Evolutionary conservation across 2,113 vertebrate species (phyloP).

Genomic region (Pterocles burchelli): DNA sequence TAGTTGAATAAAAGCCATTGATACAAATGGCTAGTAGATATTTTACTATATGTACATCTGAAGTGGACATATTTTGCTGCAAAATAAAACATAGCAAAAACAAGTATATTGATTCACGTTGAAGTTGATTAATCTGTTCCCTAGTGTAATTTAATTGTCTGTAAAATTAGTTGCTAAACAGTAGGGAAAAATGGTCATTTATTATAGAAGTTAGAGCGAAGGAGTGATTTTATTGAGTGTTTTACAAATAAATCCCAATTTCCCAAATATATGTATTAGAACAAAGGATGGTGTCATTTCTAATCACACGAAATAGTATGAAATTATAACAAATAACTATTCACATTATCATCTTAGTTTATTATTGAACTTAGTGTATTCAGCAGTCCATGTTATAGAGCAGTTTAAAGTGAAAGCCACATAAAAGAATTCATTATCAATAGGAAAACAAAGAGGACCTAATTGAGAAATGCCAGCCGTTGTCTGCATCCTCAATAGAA

Average conservation of each 20-base stretch:
- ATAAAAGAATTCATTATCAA: constrained; percentile 52
- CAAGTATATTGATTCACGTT: constrained; percentile 59
- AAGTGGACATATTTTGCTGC: constrained; percentile 53
- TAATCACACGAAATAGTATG: background rate
- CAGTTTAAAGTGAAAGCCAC: constrained; percentile 30
- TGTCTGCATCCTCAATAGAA: constrained; percentile 35
- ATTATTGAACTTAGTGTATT: background rate
- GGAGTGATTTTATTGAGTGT: constrained; percentile 23
- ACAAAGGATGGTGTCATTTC: constrained; percentile 24
- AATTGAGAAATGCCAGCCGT: constrained; percentile 49
- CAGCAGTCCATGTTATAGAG: background rate
- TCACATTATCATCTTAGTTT: background rate
- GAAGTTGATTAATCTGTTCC: constrained; percentile 63
- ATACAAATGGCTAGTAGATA: constrained; percentile 52
- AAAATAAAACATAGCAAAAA: constrained; percentile 57
- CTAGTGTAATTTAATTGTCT: constrained; percentile 70
- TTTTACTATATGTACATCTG: constrained; percentile 60
- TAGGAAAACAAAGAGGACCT: constrained; percentile 12
- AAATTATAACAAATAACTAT: constrained; percentile 46
- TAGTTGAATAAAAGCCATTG: constrained; percentile 73
- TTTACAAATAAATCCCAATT: constrained; percentile 62
- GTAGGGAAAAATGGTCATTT: constrained; percentile 28
- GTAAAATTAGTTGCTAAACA: constrained; percentile 71
- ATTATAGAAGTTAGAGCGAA: constrained; percentile 51
- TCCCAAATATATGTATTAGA: constrained; percentile 1